Evolutionary conservation across 2,797 vertebrate genomes (phyloP).

Genomic region (Amphiprion clarkii): DNA sequence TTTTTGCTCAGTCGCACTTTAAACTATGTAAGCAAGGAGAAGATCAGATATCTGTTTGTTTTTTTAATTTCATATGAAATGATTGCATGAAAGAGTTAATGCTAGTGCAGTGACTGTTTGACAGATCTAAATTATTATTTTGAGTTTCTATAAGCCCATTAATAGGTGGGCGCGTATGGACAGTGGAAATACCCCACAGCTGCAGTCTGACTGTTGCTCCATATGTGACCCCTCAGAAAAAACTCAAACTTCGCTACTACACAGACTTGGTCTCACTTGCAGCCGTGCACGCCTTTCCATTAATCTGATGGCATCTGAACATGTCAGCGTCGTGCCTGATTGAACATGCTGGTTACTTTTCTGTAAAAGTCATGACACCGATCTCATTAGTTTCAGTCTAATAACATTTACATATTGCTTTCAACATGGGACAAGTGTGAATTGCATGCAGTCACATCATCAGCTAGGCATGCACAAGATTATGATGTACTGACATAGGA

Average conservation of each 20-base stretch:
- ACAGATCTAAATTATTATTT: conserved; percentile 64
- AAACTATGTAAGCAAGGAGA: neutral
- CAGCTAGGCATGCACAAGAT: too few species aligned
- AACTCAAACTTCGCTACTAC: conserved; percentile 62
- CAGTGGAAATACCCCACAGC: conserved; percentile 88
- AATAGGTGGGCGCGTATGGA: conserved; percentile 83
- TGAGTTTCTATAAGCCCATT: conserved; percentile 79
- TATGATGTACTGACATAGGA: too few species aligned
- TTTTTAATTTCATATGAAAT: conserved; percentile 16
- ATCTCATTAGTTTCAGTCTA: too few species aligned
- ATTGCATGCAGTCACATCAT: too few species aligned
- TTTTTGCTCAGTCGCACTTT: neutral
- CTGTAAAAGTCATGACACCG: too few species aligned
- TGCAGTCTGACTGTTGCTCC: conserved; percentile 84
- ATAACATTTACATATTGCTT: too few species aligned
- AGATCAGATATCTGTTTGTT: conserved; percentile 3
- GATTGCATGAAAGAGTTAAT: conserved; percentile 12
- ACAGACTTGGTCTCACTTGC: conserved; percentile 36
- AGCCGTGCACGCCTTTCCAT: conserved; percentile 12
- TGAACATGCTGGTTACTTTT: too few species aligned
- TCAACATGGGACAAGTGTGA: too few species aligned
- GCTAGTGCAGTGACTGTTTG: conserved; percentile 23
- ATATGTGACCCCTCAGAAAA: conserved; percentile 79
- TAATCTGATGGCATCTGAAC: too few species aligned
- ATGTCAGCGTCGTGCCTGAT: too few species aligned